These are phyloP conservation scores for Tyria jacobaeae DNA, from an alignment of 2,888 invertebrate genomes.

Conservation along the genomic window DNA sequence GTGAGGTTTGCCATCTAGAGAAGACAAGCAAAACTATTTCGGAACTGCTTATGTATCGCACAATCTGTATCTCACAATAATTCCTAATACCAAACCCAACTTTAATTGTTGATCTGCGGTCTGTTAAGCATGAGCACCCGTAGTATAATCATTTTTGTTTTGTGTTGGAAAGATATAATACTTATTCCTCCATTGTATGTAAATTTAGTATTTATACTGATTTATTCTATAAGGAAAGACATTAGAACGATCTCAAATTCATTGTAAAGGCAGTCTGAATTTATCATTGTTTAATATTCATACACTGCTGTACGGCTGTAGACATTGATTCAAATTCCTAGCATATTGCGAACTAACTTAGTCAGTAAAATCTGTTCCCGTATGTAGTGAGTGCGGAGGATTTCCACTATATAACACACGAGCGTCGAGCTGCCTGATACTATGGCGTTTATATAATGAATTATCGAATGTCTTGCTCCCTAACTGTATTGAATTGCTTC, in stretches of 20 bases:
- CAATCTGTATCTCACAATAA: too few relatives aligned
- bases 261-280: background rate
- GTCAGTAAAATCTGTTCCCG: slow-evolving; percentile 8
- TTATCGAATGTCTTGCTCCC: slow-evolving; percentile 10
- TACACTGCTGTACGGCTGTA: background rate
- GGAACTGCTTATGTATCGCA: too few relatives aligned
- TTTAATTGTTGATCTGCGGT: too few relatives aligned
- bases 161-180: too few relatives aligned
- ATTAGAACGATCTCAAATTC: background rate
- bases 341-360: slow-evolving; percentile 5
- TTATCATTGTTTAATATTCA: background rate
- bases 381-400: slow-evolving; percentile 6
- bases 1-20: too few relatives aligned
- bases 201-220: too few relatives aligned
- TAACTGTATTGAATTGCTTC: slow-evolving; percentile 20
- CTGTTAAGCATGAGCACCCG: too few relatives aligned
- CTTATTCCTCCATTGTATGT: too few relatives aligned
- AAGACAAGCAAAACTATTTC: too few relatives aligned
- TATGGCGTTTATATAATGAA: slow-evolving; percentile 19
- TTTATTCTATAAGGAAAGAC: too few relatives aligned
- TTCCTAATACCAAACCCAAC: too few relatives aligned
- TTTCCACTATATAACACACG: slow-evolving; percentile 13
- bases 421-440: background rate
- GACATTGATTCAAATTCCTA: slow-evolving; percentile 3
- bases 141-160: too few relatives aligned